Conservation (phyloP, 1,140 invertebrate species). For the Lycorma delicatula region DNA sequence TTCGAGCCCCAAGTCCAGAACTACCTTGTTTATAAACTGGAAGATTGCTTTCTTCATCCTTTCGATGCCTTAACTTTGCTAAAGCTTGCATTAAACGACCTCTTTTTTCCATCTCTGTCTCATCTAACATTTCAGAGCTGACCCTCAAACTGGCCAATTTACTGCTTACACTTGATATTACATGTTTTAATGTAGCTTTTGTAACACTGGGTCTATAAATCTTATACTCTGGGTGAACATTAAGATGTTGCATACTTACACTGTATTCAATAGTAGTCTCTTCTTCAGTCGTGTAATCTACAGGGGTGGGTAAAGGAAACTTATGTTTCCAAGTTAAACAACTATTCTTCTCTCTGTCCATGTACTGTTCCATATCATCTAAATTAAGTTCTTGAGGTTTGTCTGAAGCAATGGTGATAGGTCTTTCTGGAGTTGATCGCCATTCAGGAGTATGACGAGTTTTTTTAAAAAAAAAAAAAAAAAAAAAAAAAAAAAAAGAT, state of each 20-base stretch:
- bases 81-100: slow-evolving; percentile 32
- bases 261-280: slow-evolving; percentile 42
- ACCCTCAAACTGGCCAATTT: slow-evolving; percentile 32
- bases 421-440: slow-evolving; percentile 44
- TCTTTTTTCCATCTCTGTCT: slow-evolving; percentile 36
- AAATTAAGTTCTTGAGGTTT: slow-evolving; percentile 46
- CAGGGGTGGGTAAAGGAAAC: slow-evolving; percentile 19
- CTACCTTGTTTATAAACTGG: slow-evolving; percentile 64
- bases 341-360: slow-evolving; percentile 41
- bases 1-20: slow-evolving; percentile 69
- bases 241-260: slow-evolving; percentile 39
- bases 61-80: slow-evolving; percentile 28
- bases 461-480: too few relatives aligned
- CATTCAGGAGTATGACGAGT: slow-evolving; percentile 39
- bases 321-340: slow-evolving; percentile 37
- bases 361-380: slow-evolving; percentile 48
- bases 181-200: slow-evolving; percentile 38
- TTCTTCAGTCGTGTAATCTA: slow-evolving; percentile 40
- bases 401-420: slow-evolving; percentile 64
- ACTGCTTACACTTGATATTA: slow-evolving; percentile 38
- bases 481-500: too few relatives aligned
- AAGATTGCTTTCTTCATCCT: slow-evolving; percentile 32
- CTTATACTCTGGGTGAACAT: slow-evolving; percentile 66
- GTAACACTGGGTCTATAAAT: slow-evolving; percentile 47
- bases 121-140: slow-evolving; percentile 41